Evolutionary conservation across 2,797 vertebrate species (phyloP).

Genomic region (Sarcophilus harrisii): DNA sequence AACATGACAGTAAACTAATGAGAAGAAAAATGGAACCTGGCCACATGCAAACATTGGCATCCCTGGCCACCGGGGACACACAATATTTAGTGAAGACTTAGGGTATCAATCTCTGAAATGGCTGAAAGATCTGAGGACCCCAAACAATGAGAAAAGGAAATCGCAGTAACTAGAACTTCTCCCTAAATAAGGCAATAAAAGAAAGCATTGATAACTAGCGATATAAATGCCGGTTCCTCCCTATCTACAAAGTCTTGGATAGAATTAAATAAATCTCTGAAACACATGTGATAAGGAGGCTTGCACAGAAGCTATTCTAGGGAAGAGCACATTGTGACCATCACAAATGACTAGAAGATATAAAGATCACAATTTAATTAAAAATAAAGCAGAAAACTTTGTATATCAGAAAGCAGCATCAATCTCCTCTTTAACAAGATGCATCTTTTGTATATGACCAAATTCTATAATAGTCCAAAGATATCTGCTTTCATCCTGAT

Average conservation of each 20-base stretch:
- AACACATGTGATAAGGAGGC: not conserved
- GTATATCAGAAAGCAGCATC: not conserved
- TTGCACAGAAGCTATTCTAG: not conserved
- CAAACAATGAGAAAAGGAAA: not conserved
- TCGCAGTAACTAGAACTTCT: not conserved
- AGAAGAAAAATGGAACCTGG: accelerated
- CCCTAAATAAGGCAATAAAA: not conserved
- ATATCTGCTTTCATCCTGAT: not conserved
- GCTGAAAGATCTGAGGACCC: not conserved
- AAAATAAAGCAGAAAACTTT: not conserved
- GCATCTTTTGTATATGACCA: not conserved
- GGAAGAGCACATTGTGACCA: not conserved
- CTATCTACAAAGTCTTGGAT: not conserved
- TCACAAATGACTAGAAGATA: not conserved
- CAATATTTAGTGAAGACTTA: not conserved
- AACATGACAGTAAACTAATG: not conserved
- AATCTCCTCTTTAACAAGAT: not conserved
- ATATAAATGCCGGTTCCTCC: not conserved
- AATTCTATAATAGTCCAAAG: not conserved
- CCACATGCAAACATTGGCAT: not conserved
- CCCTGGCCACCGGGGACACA: not conserved
- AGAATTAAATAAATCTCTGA: not conserved
- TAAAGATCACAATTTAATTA: not conserved
- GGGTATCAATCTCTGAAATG: too few species aligned
- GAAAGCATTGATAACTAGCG: not conserved